Evolutionary conservation across 2,113 vertebrate genomes (phyloP).

Genomic region (Dascyllus trimaculatus): DNA sequence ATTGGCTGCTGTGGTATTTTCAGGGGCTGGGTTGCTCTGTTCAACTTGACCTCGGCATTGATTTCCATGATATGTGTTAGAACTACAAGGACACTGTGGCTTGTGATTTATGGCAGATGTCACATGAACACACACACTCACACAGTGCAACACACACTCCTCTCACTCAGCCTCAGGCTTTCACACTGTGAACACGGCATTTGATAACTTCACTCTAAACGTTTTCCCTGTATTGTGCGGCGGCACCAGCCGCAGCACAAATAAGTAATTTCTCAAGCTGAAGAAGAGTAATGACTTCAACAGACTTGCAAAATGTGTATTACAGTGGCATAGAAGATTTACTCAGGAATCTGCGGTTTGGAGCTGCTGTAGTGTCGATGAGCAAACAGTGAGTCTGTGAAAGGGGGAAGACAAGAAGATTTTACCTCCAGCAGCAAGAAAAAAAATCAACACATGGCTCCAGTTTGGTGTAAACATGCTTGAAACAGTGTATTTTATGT

Average conservation of each 20-base stretch:
- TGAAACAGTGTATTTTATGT: not conserved
- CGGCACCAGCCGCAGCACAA: conserved; percentile 12
- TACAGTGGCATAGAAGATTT: not conserved
- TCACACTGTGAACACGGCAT: conserved; percentile 17
- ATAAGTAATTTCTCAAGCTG: conserved; percentile 34
- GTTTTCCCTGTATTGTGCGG: not conserved
- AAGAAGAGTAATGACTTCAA: conserved; percentile 20
- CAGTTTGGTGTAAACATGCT: conserved; percentile 2
- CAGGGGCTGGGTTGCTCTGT: conserved; percentile 61
- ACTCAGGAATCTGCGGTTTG: not conserved
- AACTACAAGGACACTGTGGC: conserved; percentile 76
- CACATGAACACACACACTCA: conserved; percentile 56
- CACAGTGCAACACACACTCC: conserved; percentile 10
- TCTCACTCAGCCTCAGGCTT: conserved; percentile 40
- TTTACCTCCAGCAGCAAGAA: not conserved
- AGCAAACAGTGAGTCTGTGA: not conserved
- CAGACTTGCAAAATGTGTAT: conserved; percentile 1
- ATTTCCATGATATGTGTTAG: conserved; percentile 81
- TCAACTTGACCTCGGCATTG: conserved; percentile 81
- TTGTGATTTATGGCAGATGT: conserved; percentile 81
- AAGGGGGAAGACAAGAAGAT: not conserved
- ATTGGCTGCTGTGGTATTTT: conserved; percentile 78
- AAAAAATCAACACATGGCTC: not conserved
- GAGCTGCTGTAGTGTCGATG: not conserved
- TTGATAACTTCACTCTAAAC: conserved; percentile 51